These are phyloP conservation scores for Amyelois transitella DNA, from an alignment of 1,140 invertebrate species.

Conservation along the genomic window DNA sequence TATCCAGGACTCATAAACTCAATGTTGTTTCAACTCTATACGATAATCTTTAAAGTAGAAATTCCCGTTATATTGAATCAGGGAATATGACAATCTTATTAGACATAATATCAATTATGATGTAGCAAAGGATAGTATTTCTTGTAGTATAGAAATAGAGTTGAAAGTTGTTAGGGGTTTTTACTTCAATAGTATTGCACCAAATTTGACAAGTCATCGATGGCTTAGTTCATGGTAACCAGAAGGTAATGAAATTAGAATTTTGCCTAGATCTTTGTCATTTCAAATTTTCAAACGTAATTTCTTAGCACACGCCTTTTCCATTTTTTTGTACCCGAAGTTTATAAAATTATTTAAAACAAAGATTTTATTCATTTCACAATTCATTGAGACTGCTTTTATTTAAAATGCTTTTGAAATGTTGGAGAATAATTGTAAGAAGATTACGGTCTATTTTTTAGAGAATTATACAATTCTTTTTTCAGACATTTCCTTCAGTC, in stretches of 20 bases:
- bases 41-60: not conserved
- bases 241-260: not conserved
- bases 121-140: not conserved
- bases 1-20: not conserved
- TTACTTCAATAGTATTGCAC: not conserved
- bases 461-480: no score
- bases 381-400: no score
- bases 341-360: no score
- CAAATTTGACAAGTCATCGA: not conserved
- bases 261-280: no score
- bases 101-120: not conserved
- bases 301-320: no score
- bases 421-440: no score
- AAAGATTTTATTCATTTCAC: no score
- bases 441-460: no score
- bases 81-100: not conserved
- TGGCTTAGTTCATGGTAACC: not conserved
- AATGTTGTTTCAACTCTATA: not conserved
- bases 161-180: not conserved
- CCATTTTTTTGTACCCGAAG: no score
- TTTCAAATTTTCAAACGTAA: no score
- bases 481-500: no score
- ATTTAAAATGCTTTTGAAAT: no score
- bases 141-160: not conserved
- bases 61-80: not conserved